Base-by-base conservation (phyloP, 2,888 invertebrate genomes). In the Aromia moschata region DNA sequence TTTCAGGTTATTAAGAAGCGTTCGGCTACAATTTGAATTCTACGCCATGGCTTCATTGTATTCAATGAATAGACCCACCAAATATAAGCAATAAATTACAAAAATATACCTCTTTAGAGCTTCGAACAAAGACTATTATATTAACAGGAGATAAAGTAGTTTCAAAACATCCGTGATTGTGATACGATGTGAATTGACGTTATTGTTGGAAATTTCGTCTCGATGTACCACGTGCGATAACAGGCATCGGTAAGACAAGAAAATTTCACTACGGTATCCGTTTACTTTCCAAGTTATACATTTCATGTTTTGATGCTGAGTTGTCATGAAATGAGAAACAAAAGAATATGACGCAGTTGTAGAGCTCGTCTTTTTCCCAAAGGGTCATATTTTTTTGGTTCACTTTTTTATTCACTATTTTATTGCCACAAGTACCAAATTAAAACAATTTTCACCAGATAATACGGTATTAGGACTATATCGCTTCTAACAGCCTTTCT, bases 1-100 rank as follows among this genome's bases (percentile, higher is more conserved):
- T 75, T 73, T 72, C 74, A 69, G 70, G 69, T 73, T 70, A 76
- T 76, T 76, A 75, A 73, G 74, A 76, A 73, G 68, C 74, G 71
- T 71, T 73, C 73, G 71, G 68, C 65, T 62, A 65, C 73, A 67
- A 74, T 75, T 75, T 71, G 69, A 74, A 73, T 74, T 73, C 74
- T 64, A 60, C 69, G 66, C 62, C 60, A 60, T 60, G 62, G 52
- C 49, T 68, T 70, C 73, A 76, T 76, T 76, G 76, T 76, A 74
- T 72, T 68, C 74, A 68, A 68, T 73, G 71, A 74, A 74, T 73
- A 70, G 74, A 71, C 71, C 70, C 69, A 66, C 67, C 64, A 53
- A 62, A 62, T 64, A 65, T 61, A 69, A 67, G 65, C 68, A 58
- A 64, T 64, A 64, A 58, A 61, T 64, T 49, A 57, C 56, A 10